Base-by-base conservation (phyloP, 2,113 vertebrate genomes). In the Nerophis lumbriciformis region DNA sequence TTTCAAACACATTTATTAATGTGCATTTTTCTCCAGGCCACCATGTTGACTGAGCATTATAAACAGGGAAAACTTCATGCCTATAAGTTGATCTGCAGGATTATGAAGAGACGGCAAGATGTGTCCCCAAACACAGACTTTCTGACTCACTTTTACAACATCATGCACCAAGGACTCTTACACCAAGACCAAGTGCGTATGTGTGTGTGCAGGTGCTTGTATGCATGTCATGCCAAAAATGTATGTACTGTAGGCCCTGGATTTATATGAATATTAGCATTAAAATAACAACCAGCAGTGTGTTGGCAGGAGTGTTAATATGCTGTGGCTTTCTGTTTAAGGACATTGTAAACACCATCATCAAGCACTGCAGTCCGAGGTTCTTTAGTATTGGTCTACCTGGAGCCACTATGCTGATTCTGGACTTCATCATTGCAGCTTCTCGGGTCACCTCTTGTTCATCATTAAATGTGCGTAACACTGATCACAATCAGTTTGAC, bases 271-370 rank as follows among this genome's bases (percentile, higher is more conserved):
- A 59, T 13, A 15, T 36, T 48, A 15, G 12, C 6, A 11, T 50
- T 49, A 5, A n/a, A 37, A 48, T 11, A 9, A 44, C 15, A 42
- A 39, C 3, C 15, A 16, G 36, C n/a, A 42, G 7, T 37, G 15
- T 16, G 12, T 14, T 45, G 37, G 3, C 48, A 52, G 1, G 3
- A 35, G 9, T n/a, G 11, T 5, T 52, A 35, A 53, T 55, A 42
- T 69, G 3, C 13, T 45, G 36, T 48, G 8, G 14, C n/a, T 66
- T 63, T 65, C 19, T 39, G 42, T 63, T 8, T 84, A 99, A 28
- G 97, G 96, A 99, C 85, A 98, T 99, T 79, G 96, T 99, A 71
- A 99, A 98, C 89, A 98, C 95, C 80, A 98, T 99, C 83, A 98
- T 99, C 85, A 99, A 98, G 66, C 96, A 99, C 85, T 99, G 97